Percentiles rank a stretch among this genome's conserved stretches.
Conservation (phyloP, 2,113 vertebrate species). For the Campylorhamphus procurvoides region DNA sequence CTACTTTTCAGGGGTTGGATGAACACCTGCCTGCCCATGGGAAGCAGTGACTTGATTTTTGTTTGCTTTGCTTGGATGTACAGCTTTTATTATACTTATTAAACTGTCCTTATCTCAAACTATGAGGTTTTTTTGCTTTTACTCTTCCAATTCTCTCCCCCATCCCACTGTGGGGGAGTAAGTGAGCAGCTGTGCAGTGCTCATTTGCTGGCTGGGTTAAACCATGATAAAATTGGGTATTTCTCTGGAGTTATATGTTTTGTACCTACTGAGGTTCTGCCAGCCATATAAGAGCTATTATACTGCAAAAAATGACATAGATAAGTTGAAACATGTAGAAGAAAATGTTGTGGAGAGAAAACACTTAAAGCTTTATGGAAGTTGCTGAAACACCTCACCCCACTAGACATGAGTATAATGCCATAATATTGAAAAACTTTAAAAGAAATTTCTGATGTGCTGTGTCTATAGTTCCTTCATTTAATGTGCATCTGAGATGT, state of each 20-base stretch:
- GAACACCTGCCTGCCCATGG: background rate
- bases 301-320: background rate
- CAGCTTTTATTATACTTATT: background rate
- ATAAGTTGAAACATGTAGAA: background rate
- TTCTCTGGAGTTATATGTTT: background rate
- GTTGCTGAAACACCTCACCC: background rate
- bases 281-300: background rate
- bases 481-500: background rate
- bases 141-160: background rate
- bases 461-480: background rate
- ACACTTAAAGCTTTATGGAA: background rate
- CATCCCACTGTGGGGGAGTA: rapidly evolving
- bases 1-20: background rate
- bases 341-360: background rate
- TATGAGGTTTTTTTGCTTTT: background rate
- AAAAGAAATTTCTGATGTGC: background rate
- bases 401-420: background rate
- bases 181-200: background rate
- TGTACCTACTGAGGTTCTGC: background rate
- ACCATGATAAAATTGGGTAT: background rate
- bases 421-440: background rate
- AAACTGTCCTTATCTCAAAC: background rate
- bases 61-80: background rate
- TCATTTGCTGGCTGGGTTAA: background rate
- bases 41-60: background rate